Evolutionary conservation across 2,113 vertebrate genomes (phyloP), one percentile per base, ranked within the genome.

Genomic region (Phaethornis superciliosus): DNA sequence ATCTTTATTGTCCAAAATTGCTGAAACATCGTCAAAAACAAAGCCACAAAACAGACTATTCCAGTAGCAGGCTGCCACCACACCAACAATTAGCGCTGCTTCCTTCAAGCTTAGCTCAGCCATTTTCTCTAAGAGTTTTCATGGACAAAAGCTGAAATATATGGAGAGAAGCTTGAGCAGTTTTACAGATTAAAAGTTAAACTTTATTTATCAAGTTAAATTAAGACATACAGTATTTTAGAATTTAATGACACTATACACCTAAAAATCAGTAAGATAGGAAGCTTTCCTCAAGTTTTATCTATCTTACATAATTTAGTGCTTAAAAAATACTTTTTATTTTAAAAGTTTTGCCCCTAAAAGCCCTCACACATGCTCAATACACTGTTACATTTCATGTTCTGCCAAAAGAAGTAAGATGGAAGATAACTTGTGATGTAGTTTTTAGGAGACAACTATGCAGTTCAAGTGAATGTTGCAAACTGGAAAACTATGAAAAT

Each of bases 1-100:
- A 96, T 99, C 99, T 98, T 99, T 99, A 96, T 99, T 99, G 96
- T 99, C 99, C 91, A 99, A 97, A 97, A 99, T 99, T 0, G 99
- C 99, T 4, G 99, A 99, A 93, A 99, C 99, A 78, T 99, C 99
- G 79, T 99, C 99, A 97, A 99, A 99, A 95, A 99, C 99, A 90
- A 99, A 99, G 26, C 99, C 99, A 63, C 99, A 99, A 3, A 98
- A 98, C 40, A 99, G 98, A 93, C 99, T 99, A 97, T 99, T 99
- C 99, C 99, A 99, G 93, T 99, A 99, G 94, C 99, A 99, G 40
- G 97, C 98, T 92, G 98, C 94, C 93, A 99, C 98, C 96, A 99
- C 97, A 87, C 98, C 98, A 89, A 98, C 95, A 94, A 99, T 98
- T 95, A 99, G 97, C 44, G 98, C 97, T 59, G 98, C 97, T 98